Conservation (phyloP, 1,140 invertebrate species). For the Aporrectodea caliginosa region DNA sequence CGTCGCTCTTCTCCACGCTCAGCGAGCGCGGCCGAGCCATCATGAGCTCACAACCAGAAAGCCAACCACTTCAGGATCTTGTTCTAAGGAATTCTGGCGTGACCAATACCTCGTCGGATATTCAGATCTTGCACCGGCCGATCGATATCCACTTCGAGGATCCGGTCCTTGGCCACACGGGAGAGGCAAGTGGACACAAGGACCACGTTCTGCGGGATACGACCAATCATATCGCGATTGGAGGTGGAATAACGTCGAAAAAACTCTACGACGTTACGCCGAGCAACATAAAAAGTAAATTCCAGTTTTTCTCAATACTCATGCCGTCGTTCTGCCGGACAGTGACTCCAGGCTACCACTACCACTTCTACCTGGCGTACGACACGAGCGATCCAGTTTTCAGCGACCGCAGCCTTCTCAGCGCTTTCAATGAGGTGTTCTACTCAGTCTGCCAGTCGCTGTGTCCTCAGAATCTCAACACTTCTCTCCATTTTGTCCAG, state of each 20-base stretch:
- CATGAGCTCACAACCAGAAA: background rate
- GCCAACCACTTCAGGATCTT: background rate
- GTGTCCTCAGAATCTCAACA: background rate
- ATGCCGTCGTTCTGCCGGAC: conserved; percentile 5
- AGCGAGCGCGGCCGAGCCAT: background rate
- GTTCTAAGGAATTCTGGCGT: background rate
- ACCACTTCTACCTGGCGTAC: conserved; percentile 11
- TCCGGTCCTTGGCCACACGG: background rate
- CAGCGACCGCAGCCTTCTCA: background rate
- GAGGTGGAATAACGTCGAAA: conserved; percentile 14
- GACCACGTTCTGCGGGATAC: background rate
- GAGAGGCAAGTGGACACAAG: background rate
- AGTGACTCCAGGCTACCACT: background rate
- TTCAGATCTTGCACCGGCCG: background rate
- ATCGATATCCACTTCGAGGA: conserved; percentile 5
- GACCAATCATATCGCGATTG: conserved; percentile 10
- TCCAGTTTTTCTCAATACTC: background rate
- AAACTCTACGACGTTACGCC: background rate
- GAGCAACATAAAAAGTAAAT: background rate
- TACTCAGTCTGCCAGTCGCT: background rate
- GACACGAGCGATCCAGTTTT: background rate
- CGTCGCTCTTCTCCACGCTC: background rate
- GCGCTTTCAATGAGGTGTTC: background rate
- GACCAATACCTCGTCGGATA: background rate
- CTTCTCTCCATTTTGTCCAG: background rate